Conservation (phyloP, 2,113 vertebrate genomes). For the Cinclus mexicanus region DNA sequence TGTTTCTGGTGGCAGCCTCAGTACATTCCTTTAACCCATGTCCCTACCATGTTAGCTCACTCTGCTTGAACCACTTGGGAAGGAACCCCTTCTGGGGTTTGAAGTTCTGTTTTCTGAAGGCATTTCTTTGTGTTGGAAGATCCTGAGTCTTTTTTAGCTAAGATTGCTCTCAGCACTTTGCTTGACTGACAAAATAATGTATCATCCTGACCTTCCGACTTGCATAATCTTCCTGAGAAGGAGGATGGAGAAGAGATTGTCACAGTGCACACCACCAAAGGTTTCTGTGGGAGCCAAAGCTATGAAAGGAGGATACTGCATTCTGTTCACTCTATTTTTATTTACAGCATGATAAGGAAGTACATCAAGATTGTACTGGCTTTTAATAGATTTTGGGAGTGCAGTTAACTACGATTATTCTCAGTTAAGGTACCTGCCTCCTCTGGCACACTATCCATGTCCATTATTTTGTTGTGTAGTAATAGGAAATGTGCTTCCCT, state of each 20-base stretch:
- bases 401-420: background rate
- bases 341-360: background rate
- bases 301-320: background rate
- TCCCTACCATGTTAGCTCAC: background rate
- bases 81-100: accelerated
- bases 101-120: background rate
- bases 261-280: background rate
- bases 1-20: background rate
- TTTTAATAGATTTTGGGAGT: background rate
- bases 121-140: background rate
- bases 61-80: background rate
- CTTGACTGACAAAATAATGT: background rate
- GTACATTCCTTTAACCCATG: background rate
- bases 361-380: background rate
- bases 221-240: background rate
- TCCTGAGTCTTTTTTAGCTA: background rate
- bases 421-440: background rate
- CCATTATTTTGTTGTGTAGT: background rate
- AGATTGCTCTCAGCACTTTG: background rate
- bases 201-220: background rate
- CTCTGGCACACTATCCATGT: background rate
- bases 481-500: background rate
- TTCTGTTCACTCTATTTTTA: background rate
- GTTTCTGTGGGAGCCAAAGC: background rate
- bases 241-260: background rate